Conservation (phyloP, 2,888 invertebrate genomes). For the Bombylius major region DNA sequence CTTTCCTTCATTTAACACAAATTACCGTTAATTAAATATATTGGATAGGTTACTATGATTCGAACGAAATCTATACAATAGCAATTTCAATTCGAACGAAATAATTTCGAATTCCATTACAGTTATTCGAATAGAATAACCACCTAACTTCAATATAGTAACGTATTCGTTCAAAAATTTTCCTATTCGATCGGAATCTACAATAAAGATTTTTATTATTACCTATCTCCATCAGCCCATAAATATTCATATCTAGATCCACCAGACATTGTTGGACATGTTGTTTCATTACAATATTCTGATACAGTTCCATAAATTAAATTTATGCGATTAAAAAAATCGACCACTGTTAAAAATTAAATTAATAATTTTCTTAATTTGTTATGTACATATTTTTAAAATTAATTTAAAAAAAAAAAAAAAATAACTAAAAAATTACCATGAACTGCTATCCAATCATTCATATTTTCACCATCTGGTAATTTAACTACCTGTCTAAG, state of each 20-base stretch:
- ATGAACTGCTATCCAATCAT: conserved; percentile 90
- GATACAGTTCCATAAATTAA: conserved; percentile 81
- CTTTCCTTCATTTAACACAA: no score
- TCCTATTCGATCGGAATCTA: no score
- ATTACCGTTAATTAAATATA: no score
- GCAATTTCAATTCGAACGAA: no score
- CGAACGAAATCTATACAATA: no score
- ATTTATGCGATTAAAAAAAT: conserved; percentile 89
- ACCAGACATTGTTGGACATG: conserved; percentile 84
- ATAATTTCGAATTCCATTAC: no score
- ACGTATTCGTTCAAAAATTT: no score
- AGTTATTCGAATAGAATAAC: no score
- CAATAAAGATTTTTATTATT: conserved; percentile 6
- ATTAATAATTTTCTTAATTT: no score
- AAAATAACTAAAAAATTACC: conserved; percentile 40
- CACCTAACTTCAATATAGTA: no score
- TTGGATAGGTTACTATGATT: no score
- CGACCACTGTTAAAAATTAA: conserved; percentile 55
- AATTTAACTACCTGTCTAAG: conserved; percentile 66
- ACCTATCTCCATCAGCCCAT: conserved; percentile 74
- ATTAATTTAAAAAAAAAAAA: not conserved
- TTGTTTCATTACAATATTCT: conserved; percentile 67
- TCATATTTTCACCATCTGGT: conserved; percentile 69
- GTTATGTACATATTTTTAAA: not conserved
- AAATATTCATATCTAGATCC: conserved; percentile 81